A percentile compares a stretch with the other conserved stretches of the same genome.
These are phyloP conservation scores for Scaptomyza graminum DNA, from an alignment of 1,140 invertebrate genomes.

Conservation along the genomic window DNA sequence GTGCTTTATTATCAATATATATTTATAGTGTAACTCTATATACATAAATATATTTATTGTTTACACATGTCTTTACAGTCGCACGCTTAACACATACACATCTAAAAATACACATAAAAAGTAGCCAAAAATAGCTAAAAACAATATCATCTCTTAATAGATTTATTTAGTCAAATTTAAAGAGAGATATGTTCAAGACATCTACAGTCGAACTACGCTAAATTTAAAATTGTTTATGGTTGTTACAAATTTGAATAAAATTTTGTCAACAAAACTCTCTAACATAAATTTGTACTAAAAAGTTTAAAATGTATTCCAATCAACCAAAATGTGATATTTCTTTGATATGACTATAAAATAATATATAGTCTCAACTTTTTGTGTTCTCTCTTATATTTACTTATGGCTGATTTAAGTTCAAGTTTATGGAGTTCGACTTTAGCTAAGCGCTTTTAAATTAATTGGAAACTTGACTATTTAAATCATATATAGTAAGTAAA, in stretches of 20 bases:
- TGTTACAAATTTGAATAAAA: no score
- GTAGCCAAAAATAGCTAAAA: slow-evolving; percentile 22
- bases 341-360: neutral
- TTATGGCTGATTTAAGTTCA: neutral
- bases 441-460: slow-evolving; percentile 56
- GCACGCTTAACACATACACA: slow-evolving; percentile 23
- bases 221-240: neutral
- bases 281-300: no score
- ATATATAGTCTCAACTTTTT: neutral
- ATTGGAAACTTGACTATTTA: slow-evolving; percentile 51
- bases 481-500: slow-evolving; percentile 40
- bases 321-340: no score
- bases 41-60: slow-evolving; percentile 13
- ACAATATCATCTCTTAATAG: slow-evolving; percentile 2
- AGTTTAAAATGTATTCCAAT: no score
- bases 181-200: slow-evolving; percentile 9
- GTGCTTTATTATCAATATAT: slow-evolving; percentile 28
- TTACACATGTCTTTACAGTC: slow-evolving; percentile 42
- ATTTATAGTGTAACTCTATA: no score
- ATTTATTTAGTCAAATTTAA: slow-evolving; percentile 3
- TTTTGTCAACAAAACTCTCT: no score
- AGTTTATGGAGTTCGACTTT: slow-evolving; percentile 1
- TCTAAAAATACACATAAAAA: slow-evolving; percentile 16
- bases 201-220: neutral
- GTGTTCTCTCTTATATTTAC: neutral